A percentile compares a stretch with the other conserved stretches of the same genome.
Conservation (phyloP, 2,113 vertebrate species). For the Vidua macroura region DNA sequence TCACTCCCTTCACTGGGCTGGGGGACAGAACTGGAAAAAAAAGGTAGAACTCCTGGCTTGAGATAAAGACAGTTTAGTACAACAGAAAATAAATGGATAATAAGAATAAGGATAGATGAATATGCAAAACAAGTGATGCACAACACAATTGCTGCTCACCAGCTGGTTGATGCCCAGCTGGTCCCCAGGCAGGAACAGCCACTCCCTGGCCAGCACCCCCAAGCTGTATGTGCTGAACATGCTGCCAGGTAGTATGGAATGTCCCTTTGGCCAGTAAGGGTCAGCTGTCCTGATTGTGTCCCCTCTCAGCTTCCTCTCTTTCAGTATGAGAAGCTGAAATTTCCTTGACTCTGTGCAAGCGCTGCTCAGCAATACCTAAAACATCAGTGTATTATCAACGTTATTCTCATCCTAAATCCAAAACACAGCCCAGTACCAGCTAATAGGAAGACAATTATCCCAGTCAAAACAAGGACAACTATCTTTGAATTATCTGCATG, state of each 20-base stretch:
- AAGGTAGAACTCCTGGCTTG: background rate
- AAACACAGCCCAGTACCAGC: background rate
- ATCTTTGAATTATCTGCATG: background rate
- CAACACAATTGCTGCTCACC: background rate
- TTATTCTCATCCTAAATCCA: background rate
- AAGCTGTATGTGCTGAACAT: background rate
- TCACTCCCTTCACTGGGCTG: background rate
- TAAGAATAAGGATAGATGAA: background rate
- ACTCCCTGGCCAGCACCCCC: background rate
- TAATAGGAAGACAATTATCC: background rate
- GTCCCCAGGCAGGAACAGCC: background rate
- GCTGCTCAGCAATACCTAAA: background rate
- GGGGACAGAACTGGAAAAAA: background rate
- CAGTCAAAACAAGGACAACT: background rate
- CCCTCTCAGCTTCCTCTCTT: background rate
- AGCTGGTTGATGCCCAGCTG: accelerated
- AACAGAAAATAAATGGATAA: background rate
- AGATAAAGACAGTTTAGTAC: background rate
- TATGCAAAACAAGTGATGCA: background rate
- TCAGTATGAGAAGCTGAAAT: background rate
- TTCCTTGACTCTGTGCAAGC: background rate
- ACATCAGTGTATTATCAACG: background rate
- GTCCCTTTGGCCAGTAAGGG: background rate
- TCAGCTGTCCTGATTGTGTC: background rate
- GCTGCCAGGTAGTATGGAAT: background rate